Percentiles rank a stretch among this genome's conserved stretches.
Conservation (phyloP, 2,888 invertebrate species). For the Sinelater perroti region DNA sequence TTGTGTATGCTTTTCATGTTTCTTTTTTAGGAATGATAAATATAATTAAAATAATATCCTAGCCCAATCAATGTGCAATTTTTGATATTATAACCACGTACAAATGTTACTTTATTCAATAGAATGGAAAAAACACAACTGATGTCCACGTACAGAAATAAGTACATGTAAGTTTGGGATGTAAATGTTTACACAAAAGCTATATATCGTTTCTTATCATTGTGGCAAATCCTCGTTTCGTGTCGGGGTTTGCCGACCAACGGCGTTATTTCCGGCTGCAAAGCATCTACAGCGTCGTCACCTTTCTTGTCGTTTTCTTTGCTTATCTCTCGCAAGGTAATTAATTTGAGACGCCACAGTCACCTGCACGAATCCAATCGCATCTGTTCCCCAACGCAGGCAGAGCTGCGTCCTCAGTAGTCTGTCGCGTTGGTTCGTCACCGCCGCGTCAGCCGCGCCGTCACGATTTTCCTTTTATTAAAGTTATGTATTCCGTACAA, state of each 20-base stretch:
- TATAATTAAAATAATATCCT: too few species aligned
- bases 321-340: conserved; percentile 9
- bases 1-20: too few species aligned
- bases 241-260: conserved; percentile 28
- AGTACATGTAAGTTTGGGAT: too few species aligned
- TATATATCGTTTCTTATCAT: conserved; percentile 8
- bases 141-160: too few species aligned
- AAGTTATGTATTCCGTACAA: conserved; percentile 37
- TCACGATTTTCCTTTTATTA: conserved; percentile 27
- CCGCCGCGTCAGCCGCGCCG: conserved; percentile 5
- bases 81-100: too few species aligned
- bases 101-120: too few species aligned
- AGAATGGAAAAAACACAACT: too few species aligned
- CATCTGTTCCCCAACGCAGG: conserved; percentile 2
- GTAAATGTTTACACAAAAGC: too few species aligned
- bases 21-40: too few species aligned
- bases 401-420: conserved; percentile 5
- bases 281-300: conserved; percentile 46
- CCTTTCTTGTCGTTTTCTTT: conserved; percentile 50
- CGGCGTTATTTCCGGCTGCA: conserved; percentile 46
- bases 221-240: conserved; percentile 19
- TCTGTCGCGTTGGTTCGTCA: not conserved
- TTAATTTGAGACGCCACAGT: conserved; percentile 11
- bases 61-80: too few species aligned
- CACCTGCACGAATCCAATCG: conserved; percentile 24